phyloP scores from a whole-genome alignment of 2,113 vertebrate species.

The Gnathonemus echidnorhynchus region DNA sequence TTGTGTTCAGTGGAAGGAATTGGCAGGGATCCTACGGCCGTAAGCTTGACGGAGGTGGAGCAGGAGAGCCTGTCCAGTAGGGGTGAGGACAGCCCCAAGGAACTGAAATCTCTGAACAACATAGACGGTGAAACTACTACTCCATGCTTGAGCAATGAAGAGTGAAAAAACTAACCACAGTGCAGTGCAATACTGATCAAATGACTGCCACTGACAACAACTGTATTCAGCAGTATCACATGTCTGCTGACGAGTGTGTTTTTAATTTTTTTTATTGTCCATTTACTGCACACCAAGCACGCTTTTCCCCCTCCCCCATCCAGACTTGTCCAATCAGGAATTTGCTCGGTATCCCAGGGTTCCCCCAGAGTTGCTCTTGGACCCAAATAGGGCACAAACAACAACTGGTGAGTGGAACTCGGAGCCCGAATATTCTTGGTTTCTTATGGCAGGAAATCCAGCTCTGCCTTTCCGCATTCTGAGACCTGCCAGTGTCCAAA shows the following conservation, averaged over 20 bases:
- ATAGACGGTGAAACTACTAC: neutral
- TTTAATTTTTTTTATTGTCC: neutral
- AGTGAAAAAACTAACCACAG: neutral
- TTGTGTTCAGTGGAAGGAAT: neutral
- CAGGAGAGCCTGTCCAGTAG: neutral
- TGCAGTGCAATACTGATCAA: neutral
- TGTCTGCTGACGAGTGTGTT: neutral
- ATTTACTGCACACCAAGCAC: neutral
- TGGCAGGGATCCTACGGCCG: neutral
- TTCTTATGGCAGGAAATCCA: neutral
- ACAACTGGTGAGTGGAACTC: neutral
- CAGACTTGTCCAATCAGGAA: neutral
- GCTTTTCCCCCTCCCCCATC: neutral
- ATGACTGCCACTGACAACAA: neutral
- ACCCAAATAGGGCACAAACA: neutral
- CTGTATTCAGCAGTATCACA: neutral
- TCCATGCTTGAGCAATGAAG: neutral
- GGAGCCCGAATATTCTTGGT: neutral
- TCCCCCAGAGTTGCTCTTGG: neutral
- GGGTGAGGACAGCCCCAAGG: neutral
- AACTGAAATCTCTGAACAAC: neutral
- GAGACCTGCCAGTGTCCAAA: neutral
- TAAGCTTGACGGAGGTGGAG: neutral
- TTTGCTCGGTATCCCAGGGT: neutral
- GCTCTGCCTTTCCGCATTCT: neutral